A percentile compares a stretch with the other conserved stretches of the same genome.
Evolutionary conservation across 2,113 vertebrate species (phyloP).

Genomic region (Pangasianodon gigas): DNA sequence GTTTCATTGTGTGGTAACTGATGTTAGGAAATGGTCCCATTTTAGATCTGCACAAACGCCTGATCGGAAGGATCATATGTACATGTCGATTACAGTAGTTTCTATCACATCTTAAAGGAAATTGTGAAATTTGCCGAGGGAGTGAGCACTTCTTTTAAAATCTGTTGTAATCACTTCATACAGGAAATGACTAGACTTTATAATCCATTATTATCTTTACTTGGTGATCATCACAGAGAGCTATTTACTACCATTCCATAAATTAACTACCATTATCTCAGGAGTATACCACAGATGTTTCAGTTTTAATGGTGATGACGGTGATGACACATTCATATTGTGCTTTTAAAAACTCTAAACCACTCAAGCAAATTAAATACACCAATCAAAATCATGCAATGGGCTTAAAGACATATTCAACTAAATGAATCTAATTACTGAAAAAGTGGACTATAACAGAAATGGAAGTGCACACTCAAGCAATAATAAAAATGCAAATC

Average conservation of each 20-base stretch:
- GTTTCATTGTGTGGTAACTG: background rate
- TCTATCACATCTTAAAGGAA: background rate
- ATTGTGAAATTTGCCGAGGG: background rate
- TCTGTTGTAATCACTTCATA: background rate
- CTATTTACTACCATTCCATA: background rate
- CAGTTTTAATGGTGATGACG: background rate
- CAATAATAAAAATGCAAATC: background rate
- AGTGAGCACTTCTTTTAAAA: background rate
- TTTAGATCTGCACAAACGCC: background rate
- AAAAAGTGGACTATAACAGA: background rate
- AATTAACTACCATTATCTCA: background rate
- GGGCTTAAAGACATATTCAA: background rate
- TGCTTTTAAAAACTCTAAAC: background rate
- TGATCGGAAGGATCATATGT: background rate
- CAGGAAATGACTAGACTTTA: background rate
- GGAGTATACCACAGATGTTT: background rate
- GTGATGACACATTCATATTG: background rate
- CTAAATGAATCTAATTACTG: background rate
- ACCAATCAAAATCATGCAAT: background rate
- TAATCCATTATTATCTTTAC: background rate
- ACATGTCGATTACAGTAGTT: background rate
- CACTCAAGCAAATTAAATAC: background rate
- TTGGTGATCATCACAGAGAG: background rate
- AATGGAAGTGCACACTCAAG: background rate
- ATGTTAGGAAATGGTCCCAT: background rate